phyloP scores from a whole-genome alignment of 2,797 vertebrate genomes.

The Chanos chanos region DNA sequence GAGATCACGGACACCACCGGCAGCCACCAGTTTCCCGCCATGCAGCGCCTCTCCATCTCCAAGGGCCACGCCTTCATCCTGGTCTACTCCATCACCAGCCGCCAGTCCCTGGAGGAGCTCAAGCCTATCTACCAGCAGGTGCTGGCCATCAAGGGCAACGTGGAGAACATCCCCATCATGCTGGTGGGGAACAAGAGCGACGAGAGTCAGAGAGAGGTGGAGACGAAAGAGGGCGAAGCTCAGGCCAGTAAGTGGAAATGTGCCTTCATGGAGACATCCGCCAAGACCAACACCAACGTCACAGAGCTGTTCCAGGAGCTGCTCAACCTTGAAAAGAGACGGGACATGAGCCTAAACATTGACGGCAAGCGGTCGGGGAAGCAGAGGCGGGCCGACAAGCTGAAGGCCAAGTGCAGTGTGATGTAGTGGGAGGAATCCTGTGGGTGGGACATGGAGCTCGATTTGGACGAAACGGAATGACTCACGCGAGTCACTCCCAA shows the following conservation, averaged over 20 bases:
- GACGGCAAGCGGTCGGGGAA: constrained; percentile 79
- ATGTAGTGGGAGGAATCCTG: constrained; percentile 67
- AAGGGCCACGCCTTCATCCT: constrained; percentile 85
- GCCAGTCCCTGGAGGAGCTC: constrained; percentile 84
- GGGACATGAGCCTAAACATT: constrained; percentile 81
- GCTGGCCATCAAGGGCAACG: constrained; percentile 81
- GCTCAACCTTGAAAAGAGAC: constrained; percentile 81
- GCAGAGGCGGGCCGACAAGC: constrained; percentile 83
- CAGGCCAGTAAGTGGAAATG: constrained; percentile 84
- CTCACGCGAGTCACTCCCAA: constrained; percentile 27
- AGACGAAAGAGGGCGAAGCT: constrained; percentile 78
- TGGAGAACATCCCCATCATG: constrained; percentile 86
- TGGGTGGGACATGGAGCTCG: constrained; percentile 1
- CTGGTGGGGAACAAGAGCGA: constrained; percentile 87
- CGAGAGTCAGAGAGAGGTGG: constrained; percentile 82
- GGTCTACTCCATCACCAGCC: constrained; percentile 84
- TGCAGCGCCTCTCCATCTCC: constrained; percentile 86
- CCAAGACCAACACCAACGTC: constrained; percentile 89
- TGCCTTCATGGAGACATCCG: constrained; percentile 87
- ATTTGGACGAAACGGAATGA: not conserved
- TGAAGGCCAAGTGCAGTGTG: constrained; percentile 82
- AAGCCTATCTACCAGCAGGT: constrained; percentile 84
- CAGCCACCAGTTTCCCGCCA: constrained; percentile 87
- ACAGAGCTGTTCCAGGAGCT: constrained; percentile 89
- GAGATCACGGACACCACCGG: constrained; percentile 87